These are phyloP conservation scores for Hydrotaea diabolus DNA, from an alignment of 2,888 invertebrate genomes.

Conservation along the genomic window DNA sequence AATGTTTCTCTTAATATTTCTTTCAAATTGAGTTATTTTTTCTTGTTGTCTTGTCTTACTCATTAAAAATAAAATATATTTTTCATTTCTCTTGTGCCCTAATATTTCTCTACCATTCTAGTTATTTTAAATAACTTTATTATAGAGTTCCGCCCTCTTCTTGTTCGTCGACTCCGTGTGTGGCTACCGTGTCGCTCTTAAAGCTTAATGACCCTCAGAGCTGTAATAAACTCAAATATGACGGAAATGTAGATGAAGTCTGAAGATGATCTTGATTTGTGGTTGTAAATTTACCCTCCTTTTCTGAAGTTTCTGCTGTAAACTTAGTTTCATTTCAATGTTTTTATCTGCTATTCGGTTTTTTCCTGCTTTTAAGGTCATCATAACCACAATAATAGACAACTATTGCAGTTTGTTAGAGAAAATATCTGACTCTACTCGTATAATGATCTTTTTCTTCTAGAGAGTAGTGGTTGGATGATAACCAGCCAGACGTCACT, in stretches of 20 bases:
- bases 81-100: too few species aligned
- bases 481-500: neutral
- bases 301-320: conserved; percentile 1
- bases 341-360: neutral
- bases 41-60: too few species aligned
- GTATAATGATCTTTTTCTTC: neutral
- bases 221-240: neutral
- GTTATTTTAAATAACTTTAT: neutral
- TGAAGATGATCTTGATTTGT: conserved; percentile 19
- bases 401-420: neutral
- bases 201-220: neutral
- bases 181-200: neutral
- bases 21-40: too few species aligned
- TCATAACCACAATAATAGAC: neutral
- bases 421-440: neutral
- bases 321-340: neutral
- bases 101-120: neutral
- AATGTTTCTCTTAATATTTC: too few species aligned
- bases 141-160: neutral
- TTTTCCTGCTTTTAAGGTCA: conserved; percentile 1
- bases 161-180: neutral
- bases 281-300: neutral
- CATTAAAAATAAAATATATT: too few species aligned
- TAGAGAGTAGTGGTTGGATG: neutral
- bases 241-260: neutral